phyloP scores from a whole-genome alignment of 2,888 invertebrate species.

The Ptilodon capucinus region DNA sequence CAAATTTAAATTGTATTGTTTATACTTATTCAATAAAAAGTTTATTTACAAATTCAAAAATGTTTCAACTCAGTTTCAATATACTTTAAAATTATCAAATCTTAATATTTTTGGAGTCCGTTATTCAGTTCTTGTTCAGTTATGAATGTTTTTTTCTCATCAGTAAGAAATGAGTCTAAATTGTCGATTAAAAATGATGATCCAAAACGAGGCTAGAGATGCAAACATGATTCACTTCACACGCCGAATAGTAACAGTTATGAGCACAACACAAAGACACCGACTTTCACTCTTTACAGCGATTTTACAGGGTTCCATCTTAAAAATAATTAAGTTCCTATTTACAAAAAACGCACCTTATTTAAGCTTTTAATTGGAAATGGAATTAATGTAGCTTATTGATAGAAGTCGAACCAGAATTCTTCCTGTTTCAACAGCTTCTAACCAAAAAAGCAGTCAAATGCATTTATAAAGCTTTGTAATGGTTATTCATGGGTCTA shows the following conservation, averaged over 20 bases:
- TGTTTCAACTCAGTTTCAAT: too few species aligned
- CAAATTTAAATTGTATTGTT: too few species aligned
- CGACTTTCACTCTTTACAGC: constrained; percentile 20
- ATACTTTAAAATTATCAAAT: too few species aligned
- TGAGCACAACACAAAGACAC: constrained; percentile 17
- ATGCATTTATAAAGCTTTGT: background rate
- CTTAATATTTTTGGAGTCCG: too few species aligned
- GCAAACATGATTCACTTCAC: constrained; percentile 26
- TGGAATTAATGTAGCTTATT: too few species aligned
- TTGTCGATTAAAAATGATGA: background rate
- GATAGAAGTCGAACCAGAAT: too few species aligned
- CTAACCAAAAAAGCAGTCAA: background rate
- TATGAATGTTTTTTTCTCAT: background rate
- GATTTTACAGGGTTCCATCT: background rate
- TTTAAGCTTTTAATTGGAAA: too few species aligned
- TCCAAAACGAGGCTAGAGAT: constrained; percentile 19
- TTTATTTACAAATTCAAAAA: too few species aligned
- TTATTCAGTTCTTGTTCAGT: background rate
- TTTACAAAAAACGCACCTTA: too few species aligned
- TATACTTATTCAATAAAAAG: background rate
- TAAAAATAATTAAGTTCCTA: too few species aligned
- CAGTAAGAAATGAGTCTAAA: background rate
- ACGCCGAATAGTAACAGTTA: constrained; percentile 21
- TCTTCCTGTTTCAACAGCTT: background rate
- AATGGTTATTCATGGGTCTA: too few species aligned